Evolutionary conservation across 2,888 invertebrate species (phyloP), one percentile per base, ranked within the genome.

Genomic region (Scaptodrosophila latifasciaeformis): DNA sequence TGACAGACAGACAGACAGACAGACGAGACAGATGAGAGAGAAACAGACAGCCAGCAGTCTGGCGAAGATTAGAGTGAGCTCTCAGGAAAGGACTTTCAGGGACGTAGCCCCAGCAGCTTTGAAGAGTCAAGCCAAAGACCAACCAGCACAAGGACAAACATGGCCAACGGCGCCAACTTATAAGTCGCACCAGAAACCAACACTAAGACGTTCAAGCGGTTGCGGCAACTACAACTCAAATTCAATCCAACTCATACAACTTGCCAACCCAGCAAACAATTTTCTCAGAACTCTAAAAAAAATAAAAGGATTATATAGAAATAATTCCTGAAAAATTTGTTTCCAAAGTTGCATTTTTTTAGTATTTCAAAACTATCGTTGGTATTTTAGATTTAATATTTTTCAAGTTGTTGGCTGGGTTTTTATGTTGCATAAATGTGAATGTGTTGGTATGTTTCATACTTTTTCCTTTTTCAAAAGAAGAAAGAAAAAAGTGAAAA

Each of bases 401-500:
- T n/a, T n/a, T n/a, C n/a, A n/a, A n/a, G n/a, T n/a, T n/a, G n/a
- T n/a, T n/a, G n/a, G n/a, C n/a, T n/a, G n/a, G n/a, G n/a, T n/a
- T n/a, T n/a, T n/a, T n/a, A n/a, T n/a, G n/a, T n/a, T n/a, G n/a
- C n/a, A n/a, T n/a, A n/a, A n/a, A n/a, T n/a, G n/a, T n/a, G n/a
- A n/a, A n/a, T n/a, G n/a, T n/a, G 24, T 3, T 24, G 3, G 24
- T 24, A 3, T 24, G 24, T 24, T 24, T 24, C 24, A 7, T 7
- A 3, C 4, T 24, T 7, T 24, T 3, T 24, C 24, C 7, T 3
- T 24, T 24, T 24, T 3, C 24, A n/a, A n/a, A n/a, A n/a, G n/a
- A 3, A 5, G 24, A 24, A 7, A 7, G 30, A 54, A 58, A 77
- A 67, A 75, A 74, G 61, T 70, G 60, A 67, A 70, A 70, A 77